A percentile compares a stretch with the other conserved stretches of the same genome.
phyloP scores from a whole-genome alignment of 2,113 vertebrate species.

The Brevimyrus niger region DNA sequence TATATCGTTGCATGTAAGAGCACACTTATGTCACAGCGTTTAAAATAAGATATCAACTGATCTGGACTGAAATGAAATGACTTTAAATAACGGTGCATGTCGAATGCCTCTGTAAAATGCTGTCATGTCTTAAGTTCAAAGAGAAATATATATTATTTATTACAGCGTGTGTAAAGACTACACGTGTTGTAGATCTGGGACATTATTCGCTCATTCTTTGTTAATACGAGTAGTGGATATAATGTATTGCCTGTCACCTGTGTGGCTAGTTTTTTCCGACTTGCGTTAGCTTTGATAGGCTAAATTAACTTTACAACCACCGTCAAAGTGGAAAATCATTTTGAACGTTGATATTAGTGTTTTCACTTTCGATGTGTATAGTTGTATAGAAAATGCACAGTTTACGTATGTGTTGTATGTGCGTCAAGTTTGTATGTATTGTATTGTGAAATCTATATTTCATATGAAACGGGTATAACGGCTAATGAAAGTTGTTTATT shows the following conservation, averaged over 20 bases:
- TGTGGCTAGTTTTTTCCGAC: not conserved
- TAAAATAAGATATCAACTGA: not conserved
- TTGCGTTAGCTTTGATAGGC: not conserved
- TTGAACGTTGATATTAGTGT: not conserved
- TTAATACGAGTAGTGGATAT: not conserved
- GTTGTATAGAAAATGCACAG: not conserved
- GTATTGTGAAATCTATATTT: not conserved
- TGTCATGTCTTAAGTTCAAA: not conserved
- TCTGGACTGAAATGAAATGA: not conserved
- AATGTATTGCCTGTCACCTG: not conserved
- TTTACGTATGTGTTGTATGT: not conserved
- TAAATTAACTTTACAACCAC: not conserved
- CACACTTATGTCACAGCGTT: not conserved
- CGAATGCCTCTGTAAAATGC: not conserved
- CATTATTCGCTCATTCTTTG: not conserved
- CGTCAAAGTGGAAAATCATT: not conserved
- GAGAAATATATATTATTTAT: not conserved
- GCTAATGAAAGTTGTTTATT: not conserved
- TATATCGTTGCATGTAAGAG: not conserved
- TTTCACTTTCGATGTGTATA: not conserved
- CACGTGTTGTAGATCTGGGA: not conserved
- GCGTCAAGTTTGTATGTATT: not conserved
- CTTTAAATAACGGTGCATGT: not conserved
- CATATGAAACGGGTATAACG: not conserved
- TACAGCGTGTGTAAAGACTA: not conserved